Evolutionary conservation across 2,888 invertebrate genomes (phyloP), one percentile per base, ranked within the genome.

Genomic region (Tolmerus cingulatus): DNA sequence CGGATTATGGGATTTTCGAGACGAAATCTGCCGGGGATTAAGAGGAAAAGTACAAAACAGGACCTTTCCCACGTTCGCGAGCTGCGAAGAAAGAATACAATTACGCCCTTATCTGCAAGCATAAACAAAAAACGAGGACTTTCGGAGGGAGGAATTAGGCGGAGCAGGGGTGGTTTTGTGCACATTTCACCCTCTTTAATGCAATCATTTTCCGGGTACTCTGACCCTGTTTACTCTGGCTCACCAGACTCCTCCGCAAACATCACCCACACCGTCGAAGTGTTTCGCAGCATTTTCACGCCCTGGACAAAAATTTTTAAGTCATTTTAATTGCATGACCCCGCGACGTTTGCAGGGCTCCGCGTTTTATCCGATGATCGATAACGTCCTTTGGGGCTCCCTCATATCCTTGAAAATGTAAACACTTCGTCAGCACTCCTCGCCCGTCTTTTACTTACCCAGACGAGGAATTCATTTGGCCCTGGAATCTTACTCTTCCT

Each of bases 291-390:
- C n/a, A n/a, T n/a, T 16, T 51, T 51, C 51, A 8, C 19, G 12
- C 27, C 19, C 9, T 14, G 37, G 23, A 57, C 57, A 1, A 34
- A n/a, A 66, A 82, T 82, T 82, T 34, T 40, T 40, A 14, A 66
- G 23, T 82, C 66, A 82, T 82, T 82, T 82, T 82, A 82, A 82
- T 82, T 82, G 82, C 19, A 82, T 82, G 82, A 57, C 40, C 57
- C 34, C 37, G 23, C 9, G 46, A 81, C 30, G 2, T 8, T 34
- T 81, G 27, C 76, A 34, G 30, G 19, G 14, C 23, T 40, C 76
- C 40, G 37, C 40, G 37, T 76, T 46, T 46, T 76, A 76, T 76
- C 8, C 37, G 40, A 66, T 66, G 23, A 66, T 66, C 66, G 66
- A 66, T 23, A 66, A 66, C 66, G 23, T 66, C 5, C 51, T 19